Percentiles rank a stretch among this genome's conserved stretches.
Evolutionary conservation across 64 coral and sea anemone species (phyloP).

Genomic region (Actinia equina): DNA sequence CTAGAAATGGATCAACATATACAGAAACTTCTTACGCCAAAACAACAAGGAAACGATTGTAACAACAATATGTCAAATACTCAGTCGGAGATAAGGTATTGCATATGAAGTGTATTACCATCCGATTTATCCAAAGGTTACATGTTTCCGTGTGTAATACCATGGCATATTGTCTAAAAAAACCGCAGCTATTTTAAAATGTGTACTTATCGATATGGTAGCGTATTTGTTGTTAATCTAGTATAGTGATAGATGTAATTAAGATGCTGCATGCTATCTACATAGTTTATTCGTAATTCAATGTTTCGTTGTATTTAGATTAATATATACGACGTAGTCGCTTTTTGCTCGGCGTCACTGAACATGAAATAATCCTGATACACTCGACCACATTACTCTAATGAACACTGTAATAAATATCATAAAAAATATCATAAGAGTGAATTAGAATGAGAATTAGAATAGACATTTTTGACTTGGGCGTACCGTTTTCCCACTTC

Average conservation of each 20-base stretch:
- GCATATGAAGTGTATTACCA: background rate
- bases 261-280: background rate
- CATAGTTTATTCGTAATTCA: no score
- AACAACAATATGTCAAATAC: background rate
- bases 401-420: background rate
- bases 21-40: background rate
- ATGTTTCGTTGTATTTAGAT: background rate
- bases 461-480: no score
- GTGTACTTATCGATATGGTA: background rate
- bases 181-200: background rate
- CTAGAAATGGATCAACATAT: background rate
- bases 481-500: no score
- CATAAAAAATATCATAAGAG: no score
- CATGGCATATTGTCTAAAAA: background rate
- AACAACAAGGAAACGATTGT: background rate
- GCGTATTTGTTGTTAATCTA: background rate
- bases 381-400: background rate
- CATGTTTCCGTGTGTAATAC: background rate
- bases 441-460: no score
- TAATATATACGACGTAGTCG: background rate
- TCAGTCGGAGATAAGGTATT: background rate
- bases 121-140: background rate
- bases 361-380: no score
- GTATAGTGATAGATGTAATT: background rate
- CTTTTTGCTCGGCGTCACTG: no score